A percentile compares a stretch with the other conserved stretches of the same genome.
These are phyloP conservation scores for Drosophila chauvacae DNA, from an alignment of 1,140 invertebrate species.

Conservation along the genomic window DNA sequence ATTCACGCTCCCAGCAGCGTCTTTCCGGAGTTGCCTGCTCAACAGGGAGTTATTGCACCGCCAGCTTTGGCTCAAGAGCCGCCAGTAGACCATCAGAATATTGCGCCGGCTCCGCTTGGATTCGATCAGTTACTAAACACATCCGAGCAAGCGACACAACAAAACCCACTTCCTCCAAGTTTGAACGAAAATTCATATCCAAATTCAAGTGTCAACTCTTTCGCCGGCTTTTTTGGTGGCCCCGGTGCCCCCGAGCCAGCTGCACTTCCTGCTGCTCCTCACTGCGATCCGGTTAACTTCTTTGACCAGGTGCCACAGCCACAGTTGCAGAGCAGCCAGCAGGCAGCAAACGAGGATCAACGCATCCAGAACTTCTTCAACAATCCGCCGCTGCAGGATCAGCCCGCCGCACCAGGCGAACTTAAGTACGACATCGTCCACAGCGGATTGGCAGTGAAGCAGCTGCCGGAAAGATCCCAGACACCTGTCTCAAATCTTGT, in stretches of 20 bases:
- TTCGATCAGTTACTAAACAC: slow-evolving; percentile 66
- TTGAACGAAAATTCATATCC: slow-evolving; percentile 38
- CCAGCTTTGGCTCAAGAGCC: slow-evolving; percentile 34
- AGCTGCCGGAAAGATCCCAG: slow-evolving; percentile 61
- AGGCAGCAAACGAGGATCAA: slow-evolving; percentile 68
- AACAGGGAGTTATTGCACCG: slow-evolving; percentile 31
- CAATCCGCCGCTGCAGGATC: slow-evolving; percentile 79
- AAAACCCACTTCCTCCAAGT: slow-evolving; percentile 9
- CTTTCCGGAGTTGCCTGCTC: slow-evolving; percentile 52
- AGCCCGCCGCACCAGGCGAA: slow-evolving; percentile 68
- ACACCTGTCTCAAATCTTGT: slow-evolving; percentile 77
- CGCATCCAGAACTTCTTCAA: slow-evolving; percentile 84
- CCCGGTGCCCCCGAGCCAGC: slow-evolving; percentile 5
- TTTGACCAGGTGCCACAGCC: slow-evolving; percentile 62
- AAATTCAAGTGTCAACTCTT: slow-evolving; percentile 71
- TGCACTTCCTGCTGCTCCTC: not conserved
- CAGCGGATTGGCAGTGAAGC: slow-evolving; percentile 65
- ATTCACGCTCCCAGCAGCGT: slow-evolving; percentile 3
- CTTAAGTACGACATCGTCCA: slow-evolving; percentile 83
- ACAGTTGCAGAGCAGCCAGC: slow-evolving; percentile 21
- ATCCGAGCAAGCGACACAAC: slow-evolving; percentile 56
- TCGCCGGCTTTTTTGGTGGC: slow-evolving; percentile 54
- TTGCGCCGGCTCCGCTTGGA: slow-evolving; percentile 48
- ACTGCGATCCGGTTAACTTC: slow-evolving; percentile 49
- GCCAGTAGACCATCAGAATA: not conserved